phyloP scores from a whole-genome alignment of 2,113 vertebrate species.

The Carlito syrichta region DNA sequence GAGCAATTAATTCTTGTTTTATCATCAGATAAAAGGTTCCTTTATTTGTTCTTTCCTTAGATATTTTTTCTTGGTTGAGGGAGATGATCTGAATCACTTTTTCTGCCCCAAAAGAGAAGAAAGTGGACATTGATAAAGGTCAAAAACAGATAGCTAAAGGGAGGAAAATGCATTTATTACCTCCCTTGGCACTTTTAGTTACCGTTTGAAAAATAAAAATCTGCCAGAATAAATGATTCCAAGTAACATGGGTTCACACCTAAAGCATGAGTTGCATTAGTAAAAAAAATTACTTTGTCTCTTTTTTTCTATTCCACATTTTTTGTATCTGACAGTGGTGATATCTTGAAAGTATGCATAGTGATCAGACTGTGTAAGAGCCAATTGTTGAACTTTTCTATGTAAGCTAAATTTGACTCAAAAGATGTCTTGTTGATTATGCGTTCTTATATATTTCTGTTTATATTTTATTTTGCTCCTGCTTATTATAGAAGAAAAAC shows the following conservation, averaged over 20 bases:
- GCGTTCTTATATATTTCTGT: not conserved
- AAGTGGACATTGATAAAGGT: slow-evolving; percentile 68
- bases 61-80: slow-evolving; percentile 8
- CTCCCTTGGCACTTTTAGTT: slow-evolving; percentile 20
- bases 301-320: not conserved
- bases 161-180: slow-evolving; percentile 37
- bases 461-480: not conserved
- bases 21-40: slow-evolving; percentile 24
- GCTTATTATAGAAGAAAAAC: not conserved
- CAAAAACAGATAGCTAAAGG: slow-evolving; percentile 37
- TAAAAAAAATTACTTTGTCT: slow-evolving; percentile 34
- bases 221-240: slow-evolving; percentile 51
- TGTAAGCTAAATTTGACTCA: not conserved
- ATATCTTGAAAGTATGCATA: not conserved
- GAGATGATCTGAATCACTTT: slow-evolving; percentile 38
- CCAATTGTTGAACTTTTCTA: not conserved
- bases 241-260: slow-evolving; percentile 51
- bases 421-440: not conserved
- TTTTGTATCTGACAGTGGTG: not conserved
- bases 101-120: slow-evolving; percentile 12
- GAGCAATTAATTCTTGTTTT: slow-evolving; percentile 63
- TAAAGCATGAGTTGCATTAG: slow-evolving; percentile 44
- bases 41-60: slow-evolving; percentile 52
- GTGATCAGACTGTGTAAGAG: not conserved
- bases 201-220: slow-evolving; percentile 61